phyloP scores from a whole-genome alignment of 2,113 vertebrate genomes.

The Poecilia latipinna region DNA sequence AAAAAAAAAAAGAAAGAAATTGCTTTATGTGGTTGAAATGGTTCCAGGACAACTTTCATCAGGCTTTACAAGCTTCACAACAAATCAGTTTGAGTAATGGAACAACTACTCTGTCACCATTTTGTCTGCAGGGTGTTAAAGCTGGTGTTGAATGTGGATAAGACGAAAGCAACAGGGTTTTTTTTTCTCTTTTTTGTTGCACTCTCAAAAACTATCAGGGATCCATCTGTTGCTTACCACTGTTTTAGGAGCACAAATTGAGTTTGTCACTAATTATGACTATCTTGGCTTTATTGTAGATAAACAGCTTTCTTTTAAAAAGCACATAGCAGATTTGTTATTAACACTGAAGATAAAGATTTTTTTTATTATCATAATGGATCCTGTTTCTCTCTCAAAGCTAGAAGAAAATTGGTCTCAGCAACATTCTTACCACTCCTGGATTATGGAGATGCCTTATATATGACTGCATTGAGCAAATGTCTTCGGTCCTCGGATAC shows the following conservation, averaged over 20 bases:
- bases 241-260: neutral
- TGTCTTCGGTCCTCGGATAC: neutral
- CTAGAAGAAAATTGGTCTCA: slow-evolving; percentile 2
- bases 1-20: no score
- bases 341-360: neutral
- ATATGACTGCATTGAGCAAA: neutral
- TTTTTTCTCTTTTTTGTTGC: neutral
- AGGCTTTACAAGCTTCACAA: no score
- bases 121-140: no score
- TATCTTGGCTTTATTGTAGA: neutral
- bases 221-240: neutral
- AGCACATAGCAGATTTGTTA: neutral
- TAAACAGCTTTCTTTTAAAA: neutral
- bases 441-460: neutral
- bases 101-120: no score
- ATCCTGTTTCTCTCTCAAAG: neutral
- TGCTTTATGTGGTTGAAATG: no score
- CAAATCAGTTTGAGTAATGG: no score
- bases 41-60: no score
- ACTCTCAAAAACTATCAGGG: neutral
- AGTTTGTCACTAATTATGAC: neutral
- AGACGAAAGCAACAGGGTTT: neutral
- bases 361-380: neutral
- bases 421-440: neutral
- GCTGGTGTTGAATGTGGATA: no score